These are phyloP conservation scores for Marmota flaviventris DNA, from an alignment of 2,113 vertebrate species.

Conservation along the genomic window DNA sequence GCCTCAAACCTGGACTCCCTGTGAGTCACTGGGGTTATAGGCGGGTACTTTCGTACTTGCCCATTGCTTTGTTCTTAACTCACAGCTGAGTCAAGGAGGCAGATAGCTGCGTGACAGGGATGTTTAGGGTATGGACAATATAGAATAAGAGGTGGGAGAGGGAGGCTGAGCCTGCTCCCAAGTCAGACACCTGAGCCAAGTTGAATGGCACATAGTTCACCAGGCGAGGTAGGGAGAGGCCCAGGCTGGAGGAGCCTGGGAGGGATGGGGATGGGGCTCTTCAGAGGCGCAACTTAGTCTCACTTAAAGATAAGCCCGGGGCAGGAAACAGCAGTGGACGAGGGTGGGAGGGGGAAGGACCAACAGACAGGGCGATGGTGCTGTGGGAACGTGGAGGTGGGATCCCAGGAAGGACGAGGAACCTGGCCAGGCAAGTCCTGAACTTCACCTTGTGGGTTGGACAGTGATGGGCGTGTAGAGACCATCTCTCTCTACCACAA, in stretches of 20 bases:
- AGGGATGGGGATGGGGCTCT: too few relatives aligned
- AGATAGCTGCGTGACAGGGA: neutral
- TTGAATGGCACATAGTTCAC: neutral
- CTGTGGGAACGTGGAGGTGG: rapidly evolving
- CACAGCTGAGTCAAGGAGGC: neutral
- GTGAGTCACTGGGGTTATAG: too few relatives aligned
- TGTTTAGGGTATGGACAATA: neutral
- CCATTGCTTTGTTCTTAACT: neutral
- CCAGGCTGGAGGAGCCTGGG: neutral
- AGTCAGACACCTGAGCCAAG: too few relatives aligned
- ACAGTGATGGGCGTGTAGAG: too few relatives aligned
- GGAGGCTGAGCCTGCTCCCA: neutral
- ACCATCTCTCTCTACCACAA: neutral
- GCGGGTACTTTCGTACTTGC: too few relatives aligned
- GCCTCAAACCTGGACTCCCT: too few relatives aligned
- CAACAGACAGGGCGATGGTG: neutral
- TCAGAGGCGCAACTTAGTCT: neutral
- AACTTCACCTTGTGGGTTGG: rapidly evolving
- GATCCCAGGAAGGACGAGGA: neutral
- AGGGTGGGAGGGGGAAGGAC: neutral
- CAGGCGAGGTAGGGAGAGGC: neutral
- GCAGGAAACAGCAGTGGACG: too few relatives aligned
- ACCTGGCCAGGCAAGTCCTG: neutral
- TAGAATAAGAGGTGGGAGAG: neutral
- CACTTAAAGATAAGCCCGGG: rapidly evolving